Base-by-base conservation (phyloP, 2,113 vertebrate species). In the Brienomyrus brachyistius region DNA sequence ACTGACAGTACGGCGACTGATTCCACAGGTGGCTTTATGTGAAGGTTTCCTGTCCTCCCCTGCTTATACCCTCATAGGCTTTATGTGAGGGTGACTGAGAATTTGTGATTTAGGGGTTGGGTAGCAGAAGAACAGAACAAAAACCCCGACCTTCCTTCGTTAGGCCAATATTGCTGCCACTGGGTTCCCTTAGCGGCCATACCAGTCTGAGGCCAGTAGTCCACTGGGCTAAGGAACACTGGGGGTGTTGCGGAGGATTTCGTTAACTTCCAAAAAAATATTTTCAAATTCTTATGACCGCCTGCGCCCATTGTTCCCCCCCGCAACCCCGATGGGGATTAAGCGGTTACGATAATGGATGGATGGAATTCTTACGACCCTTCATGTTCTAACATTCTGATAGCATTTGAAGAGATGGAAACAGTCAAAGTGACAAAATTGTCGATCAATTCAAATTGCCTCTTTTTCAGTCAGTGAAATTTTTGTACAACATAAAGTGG, bases 21-120 rank as follows among this genome's bases (percentile, higher is more conserved):
- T 93, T 92, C 56, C 91, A 91, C 91, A 93, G 89, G 89, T 93
- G 92, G 84, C 90, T 93, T 87, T 91, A 11, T 91, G 45, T 48
- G 8, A 4, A n/a, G 45, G 35, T 21, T 21, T 84, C 7, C 19
- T 11, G 9, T 48, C 43, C 2, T 48, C 23, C 82, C 40, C 40
- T 48, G 19, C 82, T 80, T 80, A 80, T 15, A 43, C 74, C 35
- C 13, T 70, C 62, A 31, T 31, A 70, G 27, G 62, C 2, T 17
- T n/a, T 35, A 74, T 11, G 27, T 31, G 10, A 35, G 70, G 31
- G 59, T 27, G 10, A 47, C 43, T 35, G 31, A 43, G 45, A 47
- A 21, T 43, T 47, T 47, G 77, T 83, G 40, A 83, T 21, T 47
- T 43, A 19, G 11, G 21, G 31, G 19, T 31, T 10, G 11, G 19